Base-by-base conservation (phyloP, 1,140 invertebrate genomes). In the Cheumatopsyche charites region DNA sequence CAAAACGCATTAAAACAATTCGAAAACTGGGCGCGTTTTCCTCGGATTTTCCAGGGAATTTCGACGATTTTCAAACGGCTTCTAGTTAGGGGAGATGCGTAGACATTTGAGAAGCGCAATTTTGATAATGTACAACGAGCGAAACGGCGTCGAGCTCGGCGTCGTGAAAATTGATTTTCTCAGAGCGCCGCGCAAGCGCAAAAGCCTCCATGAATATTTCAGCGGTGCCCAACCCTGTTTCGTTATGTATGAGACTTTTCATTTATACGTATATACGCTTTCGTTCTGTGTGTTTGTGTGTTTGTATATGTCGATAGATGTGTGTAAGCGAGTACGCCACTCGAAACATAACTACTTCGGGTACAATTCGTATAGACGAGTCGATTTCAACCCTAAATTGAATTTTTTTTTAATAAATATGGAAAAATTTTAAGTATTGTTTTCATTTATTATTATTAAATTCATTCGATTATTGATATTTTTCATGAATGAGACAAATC, bases 131-230 rank as follows among this genome's bases (percentile, higher is more conserved):
- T 49, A 5, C 55, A 5, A 6, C 19, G 55, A 19, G n/a, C 5
- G 21, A 61, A 49, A 49, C 17, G 45, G 25, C 6, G 25, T 66
- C 42, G 41, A 21, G 42, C 23, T 17, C 36, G 23, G 7, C n/a
- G 41, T 17, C 13, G 17, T 19, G 66, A 68, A 66, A 68, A 68
- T 68, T 68, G 66, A 68, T 68, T 68, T 68, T 68, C 66, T 58
- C 47, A 19, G 29, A 36, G 3, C 43, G 26, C 5, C 25, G 66
- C 66, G 66, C 66, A 29, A 2, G 66, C 66, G 66, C 47, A 55
- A 21, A 13, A 6, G 26, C 11, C 3, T 17, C 21, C 66, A 68
- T 68, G 66, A 68, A 68, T 68, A 68, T 68, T 68, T 68, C 66
- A 68, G 49, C 55, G 55, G 25, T 45, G 45, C 25, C 66, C 66